Percentiles rank a stretch among this genome's conserved stretches.
These are phyloP conservation scores for Catocala sponsa DNA, from an alignment of 2,888 invertebrate genomes.

Conservation along the genomic window DNA sequence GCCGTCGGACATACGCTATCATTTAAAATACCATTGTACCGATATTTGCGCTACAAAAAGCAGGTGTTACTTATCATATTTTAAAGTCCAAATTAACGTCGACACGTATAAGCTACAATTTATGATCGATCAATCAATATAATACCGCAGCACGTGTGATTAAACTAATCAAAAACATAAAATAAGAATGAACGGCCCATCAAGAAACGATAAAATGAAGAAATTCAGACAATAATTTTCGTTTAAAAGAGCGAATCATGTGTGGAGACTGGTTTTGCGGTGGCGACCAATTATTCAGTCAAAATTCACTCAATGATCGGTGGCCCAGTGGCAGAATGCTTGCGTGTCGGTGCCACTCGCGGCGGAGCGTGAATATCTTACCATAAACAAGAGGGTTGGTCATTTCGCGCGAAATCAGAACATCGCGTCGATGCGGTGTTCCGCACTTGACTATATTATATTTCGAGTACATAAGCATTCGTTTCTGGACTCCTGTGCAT, in stretches of 20 bases:
- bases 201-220: slow-evolving; percentile 36
- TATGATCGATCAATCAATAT: slow-evolving; percentile 28
- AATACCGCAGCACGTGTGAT: slow-evolving; percentile 31
- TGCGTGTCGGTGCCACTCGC: slow-evolving; percentile 45
- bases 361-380: slow-evolving; percentile 38
- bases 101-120: slow-evolving; percentile 6
- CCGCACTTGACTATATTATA: slow-evolving; percentile 15
- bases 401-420: slow-evolving; percentile 46
- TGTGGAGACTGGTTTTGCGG: slow-evolving; percentile 38
- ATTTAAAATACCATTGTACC: no score
- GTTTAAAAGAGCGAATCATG: slow-evolving; percentile 38
- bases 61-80: not conserved
- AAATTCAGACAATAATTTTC: slow-evolving; percentile 45
- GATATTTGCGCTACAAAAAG: no score
- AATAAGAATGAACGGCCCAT: slow-evolving; percentile 34
- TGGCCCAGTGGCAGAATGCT: slow-evolving; percentile 42
- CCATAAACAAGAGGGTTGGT: slow-evolving; percentile 47
- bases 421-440: slow-evolving; percentile 27
- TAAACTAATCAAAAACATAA: slow-evolving; percentile 34
- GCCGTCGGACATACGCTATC: no score
- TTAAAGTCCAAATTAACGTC: not conserved
- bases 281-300: slow-evolving; percentile 49
- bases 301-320: slow-evolving; percentile 48
- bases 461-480: not conserved
- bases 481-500: no score